A percentile compares a stretch with the other conserved stretches of the same genome.
These are phyloP conservation scores for Pomatorhinus ruficollis DNA, from an alignment of 2,113 vertebrate species.

Conservation along the genomic window DNA sequence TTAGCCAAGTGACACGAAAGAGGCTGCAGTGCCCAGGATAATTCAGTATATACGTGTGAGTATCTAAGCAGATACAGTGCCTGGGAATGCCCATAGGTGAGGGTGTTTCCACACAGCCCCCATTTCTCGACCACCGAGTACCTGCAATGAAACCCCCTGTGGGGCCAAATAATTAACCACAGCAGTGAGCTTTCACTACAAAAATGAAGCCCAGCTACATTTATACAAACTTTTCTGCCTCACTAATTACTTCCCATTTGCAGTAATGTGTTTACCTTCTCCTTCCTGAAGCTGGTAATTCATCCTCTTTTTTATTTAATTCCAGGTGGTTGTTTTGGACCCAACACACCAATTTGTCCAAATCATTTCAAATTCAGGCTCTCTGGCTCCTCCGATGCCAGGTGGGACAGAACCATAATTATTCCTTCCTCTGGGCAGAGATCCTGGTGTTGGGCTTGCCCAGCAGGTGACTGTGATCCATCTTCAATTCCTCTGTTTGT, in stretches of 20 bases:
- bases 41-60: background rate
- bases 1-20: fast-evolving
- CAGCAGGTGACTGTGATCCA: background rate
- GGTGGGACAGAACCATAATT: fast-evolving
- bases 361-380: background rate
- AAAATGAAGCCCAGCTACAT: background rate
- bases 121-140: fast-evolving
- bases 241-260: background rate
- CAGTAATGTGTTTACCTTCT: background rate
- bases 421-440: background rate
- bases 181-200: fast-evolving
- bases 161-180: background rate
- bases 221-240: background rate
- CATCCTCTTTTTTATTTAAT: background rate
- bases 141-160: background rate
- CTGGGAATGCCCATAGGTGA: background rate
- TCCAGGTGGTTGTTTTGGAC: background rate
- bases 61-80: fast-evolving
- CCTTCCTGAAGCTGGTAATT: background rate
- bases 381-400: fast-evolving
- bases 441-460: background rate
- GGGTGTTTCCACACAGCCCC: background rate
- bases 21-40: background rate
- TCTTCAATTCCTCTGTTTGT: background rate
- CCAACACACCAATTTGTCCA: background rate